phyloP scores from a whole-genome alignment of 2,888 invertebrate genomes.

The Sminthurinus aureus region DNA sequence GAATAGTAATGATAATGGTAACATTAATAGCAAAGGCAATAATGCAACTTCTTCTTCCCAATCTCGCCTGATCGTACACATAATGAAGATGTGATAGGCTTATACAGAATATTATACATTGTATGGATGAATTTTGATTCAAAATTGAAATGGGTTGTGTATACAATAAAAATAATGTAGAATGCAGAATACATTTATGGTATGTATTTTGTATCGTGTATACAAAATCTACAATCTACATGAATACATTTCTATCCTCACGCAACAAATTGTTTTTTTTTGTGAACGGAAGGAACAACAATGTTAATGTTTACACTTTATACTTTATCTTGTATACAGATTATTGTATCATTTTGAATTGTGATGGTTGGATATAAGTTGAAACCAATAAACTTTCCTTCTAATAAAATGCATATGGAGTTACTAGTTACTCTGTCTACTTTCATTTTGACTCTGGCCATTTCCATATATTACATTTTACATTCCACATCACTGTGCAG shows the following conservation, averaged over 20 bases:
- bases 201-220: too few relatives aligned
- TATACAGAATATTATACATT: too few relatives aligned
- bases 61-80: too few relatives aligned
- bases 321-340: too few relatives aligned
- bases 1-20: too few relatives aligned
- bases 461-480: neutral
- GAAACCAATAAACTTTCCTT: conserved; percentile 38
- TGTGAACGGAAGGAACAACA: conserved; percentile 31
- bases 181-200: neutral
- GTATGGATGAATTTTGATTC: neutral
- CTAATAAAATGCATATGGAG: conserved; percentile 24
- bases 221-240: neutral
- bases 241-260: neutral
- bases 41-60: too few relatives aligned
- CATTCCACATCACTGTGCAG: neutral
- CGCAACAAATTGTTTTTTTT: conserved; percentile 6
- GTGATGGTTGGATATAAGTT: too few relatives aligned
- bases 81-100: too few relatives aligned
- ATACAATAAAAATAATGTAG: neutral
- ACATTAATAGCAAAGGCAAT: too few relatives aligned
- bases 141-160: neutral
- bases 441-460: conserved; percentile 16
- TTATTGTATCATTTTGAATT: too few relatives aligned
- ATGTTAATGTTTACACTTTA: neutral
- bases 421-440: conserved; percentile 11